These are phyloP conservation scores for Mormyrops boulengeri DNA, from an alignment of 2,797 vertebrate genomes.

Conservation along the genomic window DNA sequence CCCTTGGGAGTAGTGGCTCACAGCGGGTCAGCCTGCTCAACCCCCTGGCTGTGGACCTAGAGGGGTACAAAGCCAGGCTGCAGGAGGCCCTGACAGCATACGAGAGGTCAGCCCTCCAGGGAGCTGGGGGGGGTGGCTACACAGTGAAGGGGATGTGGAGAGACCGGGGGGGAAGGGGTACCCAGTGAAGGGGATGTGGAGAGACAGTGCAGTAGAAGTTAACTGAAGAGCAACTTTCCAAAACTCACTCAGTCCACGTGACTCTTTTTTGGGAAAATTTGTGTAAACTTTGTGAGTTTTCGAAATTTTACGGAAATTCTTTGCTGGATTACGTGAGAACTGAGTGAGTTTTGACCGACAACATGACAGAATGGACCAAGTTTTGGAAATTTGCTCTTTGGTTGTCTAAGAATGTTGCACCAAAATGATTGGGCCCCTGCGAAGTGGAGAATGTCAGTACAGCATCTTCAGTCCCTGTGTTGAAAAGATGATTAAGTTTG, in stretches of 20 bases:
- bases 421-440: background rate
- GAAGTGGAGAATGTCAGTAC: background rate
- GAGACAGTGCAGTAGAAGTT: background rate
- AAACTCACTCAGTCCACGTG: background rate
- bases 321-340: too few relatives aligned
- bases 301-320: too few relatives aligned
- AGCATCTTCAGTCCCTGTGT: background rate
- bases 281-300: too few relatives aligned
- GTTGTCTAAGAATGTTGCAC: background rate
- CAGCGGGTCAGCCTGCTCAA: constrained; percentile 57
- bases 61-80: constrained; percentile 60
- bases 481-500: background rate
- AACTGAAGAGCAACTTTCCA: background rate
- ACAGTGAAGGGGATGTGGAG: background rate
- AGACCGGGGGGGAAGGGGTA: background rate
- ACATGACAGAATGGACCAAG: too few relatives aligned
- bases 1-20: constrained; percentile 45
- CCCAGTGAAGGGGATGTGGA: too few relatives aligned
- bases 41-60: constrained; percentile 62
- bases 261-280: too few relatives aligned
- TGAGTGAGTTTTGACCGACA: too few relatives aligned
- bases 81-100: constrained; percentile 57
- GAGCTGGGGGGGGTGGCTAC: background rate
- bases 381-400: too few relatives aligned
- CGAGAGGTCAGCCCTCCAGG: constrained; percentile 56